Conservation (phyloP, 2,113 vertebrate genomes). For the Carlito syrichta region DNA sequence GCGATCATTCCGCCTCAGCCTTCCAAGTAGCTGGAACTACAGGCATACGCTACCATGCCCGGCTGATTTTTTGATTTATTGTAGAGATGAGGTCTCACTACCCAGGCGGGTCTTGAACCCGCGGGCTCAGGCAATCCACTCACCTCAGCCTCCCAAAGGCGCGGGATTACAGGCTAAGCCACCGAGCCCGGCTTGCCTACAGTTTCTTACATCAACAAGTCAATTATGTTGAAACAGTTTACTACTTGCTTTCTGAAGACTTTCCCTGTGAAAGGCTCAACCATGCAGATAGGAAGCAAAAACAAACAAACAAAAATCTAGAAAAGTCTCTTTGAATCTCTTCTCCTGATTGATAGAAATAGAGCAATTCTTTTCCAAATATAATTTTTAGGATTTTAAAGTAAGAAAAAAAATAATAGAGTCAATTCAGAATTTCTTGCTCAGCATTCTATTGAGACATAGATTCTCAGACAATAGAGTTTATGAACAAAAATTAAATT, state of each 20-base stretch:
- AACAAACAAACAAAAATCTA: background rate
- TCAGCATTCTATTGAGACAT: background rate
- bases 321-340: background rate
- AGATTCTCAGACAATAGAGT: background rate
- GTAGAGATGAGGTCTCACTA: too few species aligned
- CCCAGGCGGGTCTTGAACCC: too few species aligned
- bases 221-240: background rate
- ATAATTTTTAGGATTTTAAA: background rate
- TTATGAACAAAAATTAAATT: background rate
- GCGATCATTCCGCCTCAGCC: too few species aligned
- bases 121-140: too few species aligned
- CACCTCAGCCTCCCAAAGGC: too few species aligned
- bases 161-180: too few species aligned
- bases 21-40: too few species aligned
- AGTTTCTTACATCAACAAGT: background rate
- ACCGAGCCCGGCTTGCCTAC: background rate
- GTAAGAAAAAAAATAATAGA: background rate
- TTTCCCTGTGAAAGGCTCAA: background rate
- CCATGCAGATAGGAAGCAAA: background rate
- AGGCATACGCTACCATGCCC: too few species aligned
- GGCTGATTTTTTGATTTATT: too few species aligned
- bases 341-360: background rate
- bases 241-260: background rate
- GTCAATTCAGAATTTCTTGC: background rate
- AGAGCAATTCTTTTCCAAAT: background rate